Conservation (phyloP, 1,140 invertebrate genomes). For the Brachionus manjavacas region DNA sequence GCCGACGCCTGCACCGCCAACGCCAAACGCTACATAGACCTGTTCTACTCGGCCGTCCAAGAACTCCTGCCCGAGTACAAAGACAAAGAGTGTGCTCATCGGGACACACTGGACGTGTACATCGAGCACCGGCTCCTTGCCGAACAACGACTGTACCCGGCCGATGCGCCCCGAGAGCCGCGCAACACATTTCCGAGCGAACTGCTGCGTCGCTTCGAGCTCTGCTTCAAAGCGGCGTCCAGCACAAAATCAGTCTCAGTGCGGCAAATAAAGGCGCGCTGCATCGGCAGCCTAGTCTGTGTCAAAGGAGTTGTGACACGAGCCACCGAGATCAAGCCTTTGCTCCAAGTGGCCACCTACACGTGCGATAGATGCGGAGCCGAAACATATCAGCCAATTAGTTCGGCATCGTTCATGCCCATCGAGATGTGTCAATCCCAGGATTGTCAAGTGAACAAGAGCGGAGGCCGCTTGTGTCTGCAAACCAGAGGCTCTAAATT, state of each 20-base stretch:
- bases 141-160: conserved; percentile 62
- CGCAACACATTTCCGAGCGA: conserved; percentile 81
- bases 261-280: conserved; percentile 81
- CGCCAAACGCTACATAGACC: conserved; percentile 72
- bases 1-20: conserved; percentile 73
- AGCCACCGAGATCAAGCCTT: conserved; percentile 92
- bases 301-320: conserved; percentile 91
- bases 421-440: conserved; percentile 80
- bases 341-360: conserved; percentile 91
- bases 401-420: conserved; percentile 71
- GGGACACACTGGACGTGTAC: conserved; percentile 93
- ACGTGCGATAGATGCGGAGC: conserved; percentile 96
- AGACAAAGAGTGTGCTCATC: conserved; percentile 50
- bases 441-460: conserved; percentile 87
- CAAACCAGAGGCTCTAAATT: conserved; percentile 97
- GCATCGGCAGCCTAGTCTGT: conserved; percentile 85
- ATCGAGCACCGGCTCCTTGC: conserved; percentile 90
- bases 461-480: conserved; percentile 74
- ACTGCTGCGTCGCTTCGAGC: conserved; percentile 87
- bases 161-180: conserved; percentile 63
- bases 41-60: conserved; percentile 78
- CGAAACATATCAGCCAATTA: conserved; percentile 89
- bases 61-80: conserved; percentile 31
- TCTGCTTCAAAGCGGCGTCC: conserved; percentile 78
- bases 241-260: conserved; percentile 72